phyloP scores from a whole-genome alignment of 2,113 vertebrate species.

The Notothenia coriiceps region DNA sequence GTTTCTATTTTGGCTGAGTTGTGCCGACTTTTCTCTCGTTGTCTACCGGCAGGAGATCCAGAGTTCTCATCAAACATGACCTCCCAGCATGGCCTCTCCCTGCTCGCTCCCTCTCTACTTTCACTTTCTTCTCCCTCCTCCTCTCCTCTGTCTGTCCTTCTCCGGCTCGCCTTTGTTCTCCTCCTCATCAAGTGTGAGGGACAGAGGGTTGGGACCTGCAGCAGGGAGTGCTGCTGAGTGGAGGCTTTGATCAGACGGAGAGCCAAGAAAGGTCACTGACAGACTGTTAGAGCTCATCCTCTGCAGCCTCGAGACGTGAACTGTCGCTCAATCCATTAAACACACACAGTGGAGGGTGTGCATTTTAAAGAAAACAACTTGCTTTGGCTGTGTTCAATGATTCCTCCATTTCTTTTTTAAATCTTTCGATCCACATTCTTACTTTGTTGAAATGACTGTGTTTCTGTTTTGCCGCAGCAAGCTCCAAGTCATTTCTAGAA shows the following conservation, averaged over 20 bases:
- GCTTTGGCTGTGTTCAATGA: neutral
- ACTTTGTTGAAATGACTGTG: slow-evolving; percentile 2
- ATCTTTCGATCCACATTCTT: neutral
- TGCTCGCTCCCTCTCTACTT: slow-evolving; percentile 42
- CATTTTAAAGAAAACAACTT: slow-evolving; percentile 33
- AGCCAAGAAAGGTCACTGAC: slow-evolving; percentile 70
- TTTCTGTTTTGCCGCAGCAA: neutral
- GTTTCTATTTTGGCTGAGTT: slow-evolving; percentile 60
- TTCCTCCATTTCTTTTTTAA: neutral
- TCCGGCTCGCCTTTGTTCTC: slow-evolving; percentile 73
- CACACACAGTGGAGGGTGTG: slow-evolving; percentile 41
- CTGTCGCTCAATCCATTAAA: slow-evolving; percentile 65
- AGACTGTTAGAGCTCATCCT: slow-evolving; percentile 69
- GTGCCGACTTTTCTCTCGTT: slow-evolving; percentile 58
- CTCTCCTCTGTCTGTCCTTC: slow-evolving; percentile 68
- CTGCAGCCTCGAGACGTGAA: slow-evolving; percentile 62
- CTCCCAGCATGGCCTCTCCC: slow-evolving; percentile 63
- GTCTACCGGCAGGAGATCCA: slow-evolving; percentile 62
- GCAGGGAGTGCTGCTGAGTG: slow-evolving; percentile 63
- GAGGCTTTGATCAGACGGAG: slow-evolving; percentile 78
- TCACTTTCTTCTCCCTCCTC: slow-evolving; percentile 60
- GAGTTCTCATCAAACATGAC: slow-evolving; percentile 75
- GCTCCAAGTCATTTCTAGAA: neutral
- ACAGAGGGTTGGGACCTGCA: slow-evolving; percentile 74
- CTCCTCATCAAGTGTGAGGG: slow-evolving; percentile 64